Evolutionary conservation across 2,888 invertebrate genomes (phyloP).

Genomic region (Tubulanus polymorphus): DNA sequence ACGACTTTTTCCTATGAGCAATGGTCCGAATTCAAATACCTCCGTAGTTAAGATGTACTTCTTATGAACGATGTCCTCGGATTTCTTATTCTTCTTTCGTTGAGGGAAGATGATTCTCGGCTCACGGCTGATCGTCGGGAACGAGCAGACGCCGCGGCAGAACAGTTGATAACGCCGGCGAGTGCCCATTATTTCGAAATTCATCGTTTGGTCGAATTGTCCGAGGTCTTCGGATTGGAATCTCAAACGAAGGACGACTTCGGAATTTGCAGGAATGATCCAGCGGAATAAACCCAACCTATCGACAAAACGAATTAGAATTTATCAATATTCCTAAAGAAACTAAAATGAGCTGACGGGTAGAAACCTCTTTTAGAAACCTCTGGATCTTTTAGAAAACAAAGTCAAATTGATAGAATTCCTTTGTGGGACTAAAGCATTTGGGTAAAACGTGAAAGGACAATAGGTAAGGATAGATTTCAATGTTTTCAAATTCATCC

Average conservation of each 20-base stretch:
- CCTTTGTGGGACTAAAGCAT: too few relatives aligned
- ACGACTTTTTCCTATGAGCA: conserved; percentile 51
- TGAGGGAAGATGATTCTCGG: conserved; percentile 53
- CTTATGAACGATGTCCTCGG: conserved; percentile 51
- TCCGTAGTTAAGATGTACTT: conserved; percentile 50
- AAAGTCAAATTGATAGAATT: too few relatives aligned
- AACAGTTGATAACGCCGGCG: conserved; percentile 51
- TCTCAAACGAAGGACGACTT: conserved; percentile 42
- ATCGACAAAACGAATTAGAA: conserved; percentile 8
- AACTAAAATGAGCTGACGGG: too few relatives aligned
- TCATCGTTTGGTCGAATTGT: conserved; percentile 54
- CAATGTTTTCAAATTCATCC: too few relatives aligned
- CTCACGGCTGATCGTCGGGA: conserved; percentile 53
- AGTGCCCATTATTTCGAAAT: conserved; percentile 53
- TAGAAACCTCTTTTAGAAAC: too few relatives aligned
- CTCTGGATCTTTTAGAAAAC: too few relatives aligned
- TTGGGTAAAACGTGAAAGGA: too few relatives aligned
- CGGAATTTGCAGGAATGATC: conserved; percentile 49
- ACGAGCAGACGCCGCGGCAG: conserved; percentile 53
- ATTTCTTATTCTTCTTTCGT: conserved; percentile 46
- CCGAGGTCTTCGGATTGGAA: conserved; percentile 52
- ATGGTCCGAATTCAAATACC: conserved; percentile 53
- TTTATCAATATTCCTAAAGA: too few relatives aligned
- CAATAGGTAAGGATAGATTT: too few relatives aligned
- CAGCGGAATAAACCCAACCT: conserved; percentile 50